Evolutionary conservation across 2,113 vertebrate species (phyloP), one percentile per base, ranked within the genome.

Genomic region (Alligator mississippiensis): DNA sequence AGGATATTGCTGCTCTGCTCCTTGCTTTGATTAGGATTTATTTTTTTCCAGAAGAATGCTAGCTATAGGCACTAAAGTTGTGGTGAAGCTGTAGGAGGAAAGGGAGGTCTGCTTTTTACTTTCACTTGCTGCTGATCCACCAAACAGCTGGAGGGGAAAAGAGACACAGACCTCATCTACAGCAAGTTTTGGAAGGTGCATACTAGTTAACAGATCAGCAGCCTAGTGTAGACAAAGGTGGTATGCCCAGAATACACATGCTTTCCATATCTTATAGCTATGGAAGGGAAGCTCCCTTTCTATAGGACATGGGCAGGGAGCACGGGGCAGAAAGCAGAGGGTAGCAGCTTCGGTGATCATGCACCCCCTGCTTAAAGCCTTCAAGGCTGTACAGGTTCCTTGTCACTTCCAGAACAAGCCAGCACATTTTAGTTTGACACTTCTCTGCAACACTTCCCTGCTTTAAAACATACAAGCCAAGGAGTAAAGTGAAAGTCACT

Each of bases 341-440:
- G 38, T 34, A 21, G 66, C 66, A 70, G 9, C 66, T 11, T 70
- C 13, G 47, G 21, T 38, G 47, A 74, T 38, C 47, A 74, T 38
- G 38, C 47, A 74, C 12, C 24, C 24, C 12, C 47, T 72, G 68
- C 22, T 74, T 38, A 24, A 47, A 47, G 14, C 34, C 14, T 47
- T 30, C 21, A 74, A 13, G 34, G 70, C 30, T 22, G 68, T 21
- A 34, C 19, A 34, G 19, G 30, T 14, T 47, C 70, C 6, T 47
- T 74, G 21, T 47, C 27, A 1, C 87, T 92, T 95, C 92, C 93
- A 94, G 93, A 85, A 96, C 87, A 94, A 88, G 90, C 96, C 90
- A 92, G 80, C 85, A 84, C 18, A 80, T 94, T 93, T 92, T 93
- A 86, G 13, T 95, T 89, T 94, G 82, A 74, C 21, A 24, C 80